These are phyloP conservation scores for Dysidea cf. avara DNA, from an alignment of 37 sponge, comb jelly and placozoan genomes.

Conservation along the genomic window DNA sequence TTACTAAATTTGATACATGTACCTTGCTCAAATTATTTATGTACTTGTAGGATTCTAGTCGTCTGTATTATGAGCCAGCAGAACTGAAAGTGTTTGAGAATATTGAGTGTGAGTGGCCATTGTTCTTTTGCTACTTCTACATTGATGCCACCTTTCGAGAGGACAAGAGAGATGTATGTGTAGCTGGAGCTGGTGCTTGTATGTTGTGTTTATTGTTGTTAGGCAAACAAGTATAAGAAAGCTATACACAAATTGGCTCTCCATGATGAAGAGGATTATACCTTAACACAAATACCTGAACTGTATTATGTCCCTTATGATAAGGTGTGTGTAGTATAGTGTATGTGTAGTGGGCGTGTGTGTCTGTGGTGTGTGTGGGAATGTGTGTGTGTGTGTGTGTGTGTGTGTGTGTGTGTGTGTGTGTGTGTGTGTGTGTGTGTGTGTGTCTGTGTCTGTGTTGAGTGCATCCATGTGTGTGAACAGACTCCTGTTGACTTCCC, in stretches of 20 bases:
- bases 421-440: neutral
- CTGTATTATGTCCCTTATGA: slow-evolving; percentile 81
- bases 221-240: slow-evolving; percentile 22
- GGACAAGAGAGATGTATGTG: slow-evolving; percentile 10
- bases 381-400: no score
- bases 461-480: no score
- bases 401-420: no score
- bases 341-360: no score
- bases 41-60: slow-evolving; percentile 56
- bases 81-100: slow-evolving; percentile 93
- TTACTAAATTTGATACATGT: no score
- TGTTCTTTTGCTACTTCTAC: slow-evolving; percentile 72
- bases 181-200: neutral
- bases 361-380: no score
- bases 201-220: slow-evolving; percentile 1
- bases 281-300: slow-evolving; percentile 61
- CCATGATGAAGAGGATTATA: slow-evolving; percentile 17
- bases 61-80: slow-evolving; percentile 83
- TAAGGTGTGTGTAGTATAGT: slow-evolving; percentile 46
- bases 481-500: neutral
- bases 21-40: no score
- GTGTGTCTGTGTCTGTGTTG: neutral
- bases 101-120: slow-evolving; percentile 97
- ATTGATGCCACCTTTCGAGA: slow-evolving; percentile 69
- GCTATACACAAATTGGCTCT: slow-evolving; percentile 37